A percentile compares a stretch with the other conserved stretches of the same genome.
Conservation (phyloP, 1,140 invertebrate species). For the Drosophila sp. region DNA sequence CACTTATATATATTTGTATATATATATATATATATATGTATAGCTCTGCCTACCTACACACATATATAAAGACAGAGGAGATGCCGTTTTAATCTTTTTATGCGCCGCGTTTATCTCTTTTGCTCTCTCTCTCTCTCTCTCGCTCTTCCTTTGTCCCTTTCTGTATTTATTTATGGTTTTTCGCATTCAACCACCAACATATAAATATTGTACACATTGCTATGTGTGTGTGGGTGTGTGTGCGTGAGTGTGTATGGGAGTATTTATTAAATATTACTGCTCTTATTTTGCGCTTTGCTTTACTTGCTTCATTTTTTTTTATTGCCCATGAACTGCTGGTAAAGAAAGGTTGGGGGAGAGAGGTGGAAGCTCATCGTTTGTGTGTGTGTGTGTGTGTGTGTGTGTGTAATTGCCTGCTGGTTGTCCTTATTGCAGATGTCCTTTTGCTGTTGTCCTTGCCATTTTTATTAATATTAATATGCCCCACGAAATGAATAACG, state of each 20-base stretch:
- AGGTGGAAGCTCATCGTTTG: too few species aligned
- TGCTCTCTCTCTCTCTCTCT: not conserved
- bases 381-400: not conserved
- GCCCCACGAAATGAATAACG: constrained; percentile 60
- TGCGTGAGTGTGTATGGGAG: constrained; percentile 42
- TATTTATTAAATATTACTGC: constrained; percentile 81
- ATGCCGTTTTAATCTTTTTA: constrained; percentile 49
- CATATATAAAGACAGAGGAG: constrained; percentile 27
- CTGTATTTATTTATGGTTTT: constrained; percentile 39
- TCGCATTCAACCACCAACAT: constrained; percentile 32
- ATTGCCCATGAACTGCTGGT: constrained; percentile 59
- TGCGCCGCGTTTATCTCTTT: constrained; percentile 41
- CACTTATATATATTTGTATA: constrained; percentile 16
- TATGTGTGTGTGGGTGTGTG: constrained; percentile 38
- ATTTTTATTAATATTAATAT: constrained; percentile 74
- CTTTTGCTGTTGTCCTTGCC: constrained; percentile 25
- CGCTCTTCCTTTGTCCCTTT: not conserved
- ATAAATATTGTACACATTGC: constrained; percentile 15
- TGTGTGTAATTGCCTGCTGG: constrained; percentile 31
- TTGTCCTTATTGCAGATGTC: constrained; percentile 19
- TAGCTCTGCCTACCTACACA: constrained; percentile 61
- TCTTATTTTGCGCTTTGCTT: constrained; percentile 71
- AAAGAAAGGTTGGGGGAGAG: not conserved
- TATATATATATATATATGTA: not conserved
- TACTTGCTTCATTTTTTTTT: constrained; percentile 66